Conservation (phyloP, 2,888 invertebrate species). For the Rambutsinella grinnellia region DNA sequence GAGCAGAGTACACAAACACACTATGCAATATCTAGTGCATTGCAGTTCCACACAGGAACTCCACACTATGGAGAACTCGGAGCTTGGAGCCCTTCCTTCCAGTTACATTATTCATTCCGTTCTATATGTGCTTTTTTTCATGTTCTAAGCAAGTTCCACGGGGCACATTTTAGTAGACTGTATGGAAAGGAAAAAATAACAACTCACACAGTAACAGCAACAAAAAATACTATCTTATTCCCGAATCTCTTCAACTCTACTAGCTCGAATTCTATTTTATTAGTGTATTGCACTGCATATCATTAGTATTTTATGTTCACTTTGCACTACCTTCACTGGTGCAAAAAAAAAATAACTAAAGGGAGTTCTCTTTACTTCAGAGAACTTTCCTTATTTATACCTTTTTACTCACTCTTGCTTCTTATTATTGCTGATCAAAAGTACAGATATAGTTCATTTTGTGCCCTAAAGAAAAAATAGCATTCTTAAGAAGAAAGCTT, state of each 20-base stretch:
- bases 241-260: constrained; percentile 2
- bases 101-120: not conserved
- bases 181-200: not conserved
- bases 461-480: not conserved
- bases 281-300: constrained; percentile 30
- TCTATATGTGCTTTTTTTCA: not conserved
- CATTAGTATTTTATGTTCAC: constrained; percentile 14
- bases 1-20: not conserved
- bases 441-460: constrained; percentile 17
- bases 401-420: constrained; percentile 6
- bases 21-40: not conserved
- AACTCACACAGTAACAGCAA: not conserved
- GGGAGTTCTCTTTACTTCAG: not conserved
- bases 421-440: constrained; percentile 16
- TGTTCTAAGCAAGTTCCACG: not conserved
- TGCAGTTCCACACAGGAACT: not conserved
- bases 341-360: not conserved
- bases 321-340: not conserved
- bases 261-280: constrained; percentile 15
- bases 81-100: not conserved
- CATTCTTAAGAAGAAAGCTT: not conserved
- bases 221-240: too few species aligned
- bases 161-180: not conserved
- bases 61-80: not conserved
- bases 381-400: constrained; percentile 11